Conservation (phyloP, 2,888 invertebrate genomes). For the Melanchra persicariae region DNA sequence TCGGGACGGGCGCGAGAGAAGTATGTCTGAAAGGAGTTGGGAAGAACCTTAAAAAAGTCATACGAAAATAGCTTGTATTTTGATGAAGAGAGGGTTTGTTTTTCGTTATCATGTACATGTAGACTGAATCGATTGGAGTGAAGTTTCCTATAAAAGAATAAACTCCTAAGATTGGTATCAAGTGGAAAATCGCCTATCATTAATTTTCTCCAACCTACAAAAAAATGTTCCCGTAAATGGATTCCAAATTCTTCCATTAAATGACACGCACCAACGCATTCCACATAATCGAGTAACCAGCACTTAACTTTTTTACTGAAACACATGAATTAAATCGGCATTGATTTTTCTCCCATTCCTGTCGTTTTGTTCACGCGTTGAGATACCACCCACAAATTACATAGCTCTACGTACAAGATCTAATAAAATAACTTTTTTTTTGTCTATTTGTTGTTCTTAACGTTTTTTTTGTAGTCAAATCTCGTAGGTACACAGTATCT, state of each 20-base stretch:
- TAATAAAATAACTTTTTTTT: not conserved
- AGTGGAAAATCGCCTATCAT: not conserved
- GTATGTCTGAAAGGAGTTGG: too few relatives aligned
- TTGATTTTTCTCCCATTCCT: slow-evolving; percentile 35
- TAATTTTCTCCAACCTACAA: not conserved
- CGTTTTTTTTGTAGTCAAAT: too few relatives aligned
- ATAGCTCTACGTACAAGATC: not conserved
- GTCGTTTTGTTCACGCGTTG: slow-evolving; percentile 14
- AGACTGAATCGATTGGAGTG: too few relatives aligned
- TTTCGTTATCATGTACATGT: too few relatives aligned
- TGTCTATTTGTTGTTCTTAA: too few relatives aligned
- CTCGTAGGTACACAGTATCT: too few relatives aligned
- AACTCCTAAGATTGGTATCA: too few relatives aligned
- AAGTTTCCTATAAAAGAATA: too few relatives aligned
- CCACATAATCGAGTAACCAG: slow-evolving; percentile 36
- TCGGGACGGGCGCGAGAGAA: too few relatives aligned
- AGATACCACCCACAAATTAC: slow-evolving; percentile 4
- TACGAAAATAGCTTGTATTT: too few relatives aligned
- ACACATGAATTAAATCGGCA: slow-evolving; percentile 36
- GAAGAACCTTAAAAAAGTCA: too few relatives aligned
- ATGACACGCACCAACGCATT: slow-evolving; percentile 34
- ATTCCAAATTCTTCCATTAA: slow-evolving; percentile 54
- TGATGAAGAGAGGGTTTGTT: too few relatives aligned
- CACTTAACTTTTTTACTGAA: slow-evolving; percentile 45
- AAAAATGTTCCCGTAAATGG: slow-evolving; percentile 18